A percentile compares a stretch with the other conserved stretches of the same genome.
These are phyloP conservation scores for Trachemys scripta DNA, from an alignment of 2,113 vertebrate species.

Conservation along the genomic window DNA sequence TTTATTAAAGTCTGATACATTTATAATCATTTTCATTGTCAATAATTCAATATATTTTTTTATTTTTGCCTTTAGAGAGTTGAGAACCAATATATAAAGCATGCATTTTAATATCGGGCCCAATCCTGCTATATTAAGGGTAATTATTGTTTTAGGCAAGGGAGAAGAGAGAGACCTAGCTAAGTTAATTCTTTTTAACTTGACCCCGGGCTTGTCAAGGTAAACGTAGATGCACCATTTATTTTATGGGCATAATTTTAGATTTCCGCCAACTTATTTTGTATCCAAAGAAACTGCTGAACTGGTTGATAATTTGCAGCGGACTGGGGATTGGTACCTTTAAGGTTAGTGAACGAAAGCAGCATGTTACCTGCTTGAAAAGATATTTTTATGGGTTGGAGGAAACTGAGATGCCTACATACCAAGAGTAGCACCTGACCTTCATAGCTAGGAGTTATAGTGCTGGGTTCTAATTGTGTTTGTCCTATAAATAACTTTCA, in stretches of 20 bases:
- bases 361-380: background rate
- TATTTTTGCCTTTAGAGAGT: background rate
- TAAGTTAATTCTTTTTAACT: background rate
- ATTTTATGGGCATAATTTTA: background rate
- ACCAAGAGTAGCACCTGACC: background rate
- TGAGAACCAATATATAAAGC: background rate
- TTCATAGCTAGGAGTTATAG: background rate
- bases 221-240: background rate
- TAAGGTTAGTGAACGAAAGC: background rate
- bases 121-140: background rate
- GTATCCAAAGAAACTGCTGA: background rate
- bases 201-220: background rate
- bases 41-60: background rate
- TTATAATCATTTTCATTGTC: background rate
- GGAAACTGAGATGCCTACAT: background rate
- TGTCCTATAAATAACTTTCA: background rate
- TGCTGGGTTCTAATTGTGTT: background rate
- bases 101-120: background rate
- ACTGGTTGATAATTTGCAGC: background rate
- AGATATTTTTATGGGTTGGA: background rate
- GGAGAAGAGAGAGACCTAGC: background rate
- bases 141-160: background rate
- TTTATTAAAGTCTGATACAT: background rate
- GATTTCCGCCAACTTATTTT: background rate
- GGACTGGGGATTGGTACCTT: background rate